Percentiles rank a stretch among this genome's conserved stretches.
Evolutionary conservation across 1,140 invertebrate genomes (phyloP).

Genomic region (Penaeus japonicus): DNA sequence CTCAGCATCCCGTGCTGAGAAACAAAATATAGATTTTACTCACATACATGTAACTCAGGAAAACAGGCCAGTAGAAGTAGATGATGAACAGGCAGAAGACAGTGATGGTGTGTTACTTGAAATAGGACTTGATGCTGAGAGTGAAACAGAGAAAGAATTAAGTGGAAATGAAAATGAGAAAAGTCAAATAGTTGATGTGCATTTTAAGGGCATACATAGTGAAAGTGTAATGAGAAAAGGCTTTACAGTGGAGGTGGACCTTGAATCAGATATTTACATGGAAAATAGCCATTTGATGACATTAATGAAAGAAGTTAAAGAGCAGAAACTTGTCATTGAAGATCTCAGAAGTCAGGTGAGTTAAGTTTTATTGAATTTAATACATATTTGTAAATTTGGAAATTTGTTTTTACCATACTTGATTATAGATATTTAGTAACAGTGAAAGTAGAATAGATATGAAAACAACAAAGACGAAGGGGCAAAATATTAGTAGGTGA

Average conservation of each 20-base stretch:
- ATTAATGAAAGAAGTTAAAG: conserved; percentile 24
- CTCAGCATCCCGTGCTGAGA: no score
- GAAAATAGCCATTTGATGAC: conserved; percentile 35
- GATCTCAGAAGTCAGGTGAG: conserved; percentile 16
- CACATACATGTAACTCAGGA: no score
- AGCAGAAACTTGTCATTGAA: neutral
- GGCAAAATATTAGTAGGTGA: no score
- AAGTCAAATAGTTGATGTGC: no score
- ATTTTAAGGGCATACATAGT: neutral
- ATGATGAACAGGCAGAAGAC: no score
- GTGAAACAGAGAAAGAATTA: no score
- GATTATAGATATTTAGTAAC: neutral
- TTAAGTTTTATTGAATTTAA: neutral
- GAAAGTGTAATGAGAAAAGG: neutral
- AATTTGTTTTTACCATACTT: neutral
- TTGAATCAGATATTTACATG: conserved; percentile 4
- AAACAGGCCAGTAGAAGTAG: no score
- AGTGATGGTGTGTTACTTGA: no score
- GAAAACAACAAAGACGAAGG: neutral
- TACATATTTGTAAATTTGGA: neutral
- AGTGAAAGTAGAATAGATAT: neutral
- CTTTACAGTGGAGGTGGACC: neutral
- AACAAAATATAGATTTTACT: no score
- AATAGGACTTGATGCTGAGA: no score
- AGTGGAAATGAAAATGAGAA: no score